A percentile compares a stretch with the other conserved stretches of the same genome.
Conservation (phyloP, 2,113 vertebrate genomes). For the Crocuta crocuta region DNA sequence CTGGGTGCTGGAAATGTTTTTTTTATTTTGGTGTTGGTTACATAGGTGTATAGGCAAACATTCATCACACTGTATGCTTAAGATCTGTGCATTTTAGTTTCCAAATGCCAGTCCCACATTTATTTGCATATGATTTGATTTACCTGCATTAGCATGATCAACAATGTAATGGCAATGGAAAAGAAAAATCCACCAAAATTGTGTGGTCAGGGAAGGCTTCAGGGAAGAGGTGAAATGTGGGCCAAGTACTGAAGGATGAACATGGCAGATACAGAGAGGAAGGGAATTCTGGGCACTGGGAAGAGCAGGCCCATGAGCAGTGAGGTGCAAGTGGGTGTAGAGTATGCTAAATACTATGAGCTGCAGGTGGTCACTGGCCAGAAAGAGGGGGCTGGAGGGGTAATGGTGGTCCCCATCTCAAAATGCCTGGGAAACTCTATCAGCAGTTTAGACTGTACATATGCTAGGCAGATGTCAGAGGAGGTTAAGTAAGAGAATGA, state of each 20-base stretch:
- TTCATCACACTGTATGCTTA: background rate
- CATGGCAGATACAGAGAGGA: background rate
- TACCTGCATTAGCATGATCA: background rate
- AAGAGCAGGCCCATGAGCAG: background rate
- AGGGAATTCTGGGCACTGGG: background rate
- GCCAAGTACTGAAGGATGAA: background rate
- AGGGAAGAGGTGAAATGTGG: background rate
- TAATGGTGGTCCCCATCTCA: background rate
- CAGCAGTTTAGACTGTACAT: background rate
- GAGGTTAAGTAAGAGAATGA: constrained; percentile 1
- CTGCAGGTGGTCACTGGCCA: background rate
- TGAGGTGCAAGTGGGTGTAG: background rate
- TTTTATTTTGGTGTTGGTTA: constrained; percentile 11
- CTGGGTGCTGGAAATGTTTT: background rate
- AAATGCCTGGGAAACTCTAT: background rate
- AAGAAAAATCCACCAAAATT: background rate
- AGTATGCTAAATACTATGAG: background rate
- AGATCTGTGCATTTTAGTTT: constrained; percentile 17
- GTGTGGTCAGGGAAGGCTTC: background rate
- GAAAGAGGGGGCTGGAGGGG: background rate
- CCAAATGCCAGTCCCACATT: constrained; percentile 45
- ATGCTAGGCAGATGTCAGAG: background rate
- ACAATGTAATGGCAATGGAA: background rate
- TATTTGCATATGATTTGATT: constrained; percentile 34
- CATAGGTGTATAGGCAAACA: background rate